Conservation (phyloP, 2,113 vertebrate genomes). For the Lathamus discolor region DNA sequence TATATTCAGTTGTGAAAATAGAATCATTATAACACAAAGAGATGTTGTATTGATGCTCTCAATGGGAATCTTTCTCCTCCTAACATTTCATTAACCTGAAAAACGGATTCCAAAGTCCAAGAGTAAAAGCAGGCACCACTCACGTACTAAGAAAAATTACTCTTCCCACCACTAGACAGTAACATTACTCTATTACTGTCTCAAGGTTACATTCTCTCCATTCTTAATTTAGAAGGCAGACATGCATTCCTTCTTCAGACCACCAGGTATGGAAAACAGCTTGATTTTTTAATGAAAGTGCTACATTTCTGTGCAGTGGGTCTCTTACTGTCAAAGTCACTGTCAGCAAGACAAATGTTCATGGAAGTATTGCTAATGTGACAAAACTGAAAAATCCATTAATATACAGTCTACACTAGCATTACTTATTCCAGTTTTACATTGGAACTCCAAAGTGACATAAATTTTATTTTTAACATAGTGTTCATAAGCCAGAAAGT, state of each 20-base stretch:
- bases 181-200: not conserved
- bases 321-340: not conserved
- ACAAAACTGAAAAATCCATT: slow-evolving; percentile 29
- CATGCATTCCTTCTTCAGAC: not conserved
- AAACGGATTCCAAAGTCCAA: not conserved
- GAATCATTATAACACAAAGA: not conserved
- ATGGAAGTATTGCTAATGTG: not conserved
- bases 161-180: not conserved
- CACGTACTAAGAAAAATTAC: not conserved
- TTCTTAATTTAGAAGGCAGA: slow-evolving; percentile 8
- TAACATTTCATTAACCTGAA: not conserved
- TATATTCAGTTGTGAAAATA: not conserved
- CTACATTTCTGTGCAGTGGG: not conserved
- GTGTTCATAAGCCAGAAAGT: not conserved
- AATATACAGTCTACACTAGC: not conserved
- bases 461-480: slow-evolving; percentile 7
- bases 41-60: not conserved
- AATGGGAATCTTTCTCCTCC: not conserved
- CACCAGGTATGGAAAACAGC: not conserved
- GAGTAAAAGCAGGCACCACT: not conserved
- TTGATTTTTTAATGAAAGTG: slow-evolving; percentile 14
- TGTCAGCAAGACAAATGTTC: slow-evolving; percentile 11
- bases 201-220: not conserved
- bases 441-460: not conserved
- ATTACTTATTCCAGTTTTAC: not conserved